Base-by-base conservation (phyloP, 2,888 invertebrate genomes). In the Cetonia aurata region DNA sequence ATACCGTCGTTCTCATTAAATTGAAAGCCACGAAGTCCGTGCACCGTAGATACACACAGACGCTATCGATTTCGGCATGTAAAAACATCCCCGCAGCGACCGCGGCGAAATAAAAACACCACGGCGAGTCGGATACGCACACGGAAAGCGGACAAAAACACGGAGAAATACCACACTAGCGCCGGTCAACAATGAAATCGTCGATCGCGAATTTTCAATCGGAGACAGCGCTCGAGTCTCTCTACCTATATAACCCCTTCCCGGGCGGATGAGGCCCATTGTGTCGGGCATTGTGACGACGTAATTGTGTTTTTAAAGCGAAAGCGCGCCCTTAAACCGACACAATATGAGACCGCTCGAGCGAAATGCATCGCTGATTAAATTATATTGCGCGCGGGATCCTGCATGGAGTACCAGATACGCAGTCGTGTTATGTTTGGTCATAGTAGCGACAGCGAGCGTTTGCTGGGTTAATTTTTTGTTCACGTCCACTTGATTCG, bases 261-360 rank as follows among this genome's bases (percentile, higher is more conserved):
- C 13, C 44, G 3, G 25, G 25, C 25, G 25, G 25, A 44, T 6
- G 44, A 44, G 44, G 3, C 13, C 13, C 44, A 44, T 44, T 44
- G 44, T 44, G 44, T 9, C 44, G 12, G 44, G 25, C 25, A 25
- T 44, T 44, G 12, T 44, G 44, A 44, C 13, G 44, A n/a, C 44
- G 44, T 44, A 44, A 44, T 44, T 44, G 44, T 44, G 10, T 44
- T 10, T 44, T 44, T 44, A 44, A 44, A 44, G 13, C 44, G 44
- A 44, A 44, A 44, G 44, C 44, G 44, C 44, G 44, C 44, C 44
- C 44, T 44, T 44, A 44, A 44, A 44, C 10, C 44, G 44, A 44
- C 13, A 44, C 44, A 13, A 44, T 44, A 44, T 44, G 44, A 6
- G 13, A n/a, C 44, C 44, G 44, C 13, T 44, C 44, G 13, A n/a